These are phyloP conservation scores for Neodiprion virginianus DNA, from an alignment of 1,140 invertebrate species.

Conservation along the genomic window DNA sequence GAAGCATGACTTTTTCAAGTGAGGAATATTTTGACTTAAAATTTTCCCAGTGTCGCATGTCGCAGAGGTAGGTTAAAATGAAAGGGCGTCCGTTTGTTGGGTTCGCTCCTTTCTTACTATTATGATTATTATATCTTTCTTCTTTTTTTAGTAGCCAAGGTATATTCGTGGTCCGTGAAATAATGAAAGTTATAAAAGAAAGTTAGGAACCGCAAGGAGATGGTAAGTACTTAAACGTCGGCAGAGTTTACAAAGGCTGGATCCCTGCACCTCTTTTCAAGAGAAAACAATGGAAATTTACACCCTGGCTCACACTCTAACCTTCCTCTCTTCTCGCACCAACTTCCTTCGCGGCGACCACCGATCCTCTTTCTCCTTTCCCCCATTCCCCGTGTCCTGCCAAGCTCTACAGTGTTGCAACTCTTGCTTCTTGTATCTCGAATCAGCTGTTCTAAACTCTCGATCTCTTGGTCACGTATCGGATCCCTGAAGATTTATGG, in stretches of 20 bases:
- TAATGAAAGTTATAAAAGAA: slow-evolving; percentile 8
- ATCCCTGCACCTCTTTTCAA: not conserved
- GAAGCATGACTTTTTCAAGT: no score
- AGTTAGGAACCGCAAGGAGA: slow-evolving; percentile 8
- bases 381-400: not conserved
- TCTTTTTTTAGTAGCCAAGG: not conserved
- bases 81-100: not conserved
- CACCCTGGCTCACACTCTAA: slow-evolving; percentile 1
- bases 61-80: not conserved
- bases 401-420: not conserved
- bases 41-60: no score
- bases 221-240: slow-evolving; percentile 4
- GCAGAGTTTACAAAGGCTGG: slow-evolving; percentile 10
- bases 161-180: not conserved
- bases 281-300: slow-evolving; percentile 5
- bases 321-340: slow-evolving; percentile 3
- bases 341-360: not conserved
- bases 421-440: slow-evolving; percentile 7
- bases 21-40: no score
- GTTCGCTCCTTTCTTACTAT: not conserved
- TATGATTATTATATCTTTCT: not conserved
- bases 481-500: not conserved
- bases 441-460: not conserved
- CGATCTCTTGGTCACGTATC: not conserved
- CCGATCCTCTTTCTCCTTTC: not conserved